phyloP scores from a whole-genome alignment of 2,797 vertebrate species.

The Erethizon dorsatum region DNA sequence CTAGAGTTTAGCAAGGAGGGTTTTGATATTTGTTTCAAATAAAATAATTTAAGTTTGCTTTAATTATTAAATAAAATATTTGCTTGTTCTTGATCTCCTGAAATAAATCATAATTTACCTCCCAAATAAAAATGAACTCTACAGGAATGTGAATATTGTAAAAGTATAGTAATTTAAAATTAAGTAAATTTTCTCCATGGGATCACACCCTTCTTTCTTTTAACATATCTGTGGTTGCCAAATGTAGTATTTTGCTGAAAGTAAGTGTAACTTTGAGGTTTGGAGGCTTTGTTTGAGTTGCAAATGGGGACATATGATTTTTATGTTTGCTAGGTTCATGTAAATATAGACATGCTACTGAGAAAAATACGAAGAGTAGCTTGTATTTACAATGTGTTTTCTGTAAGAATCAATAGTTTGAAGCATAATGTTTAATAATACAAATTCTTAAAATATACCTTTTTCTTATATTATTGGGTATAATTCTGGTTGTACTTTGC shows the following conservation, averaged over 20 bases:
- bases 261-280: not conserved
- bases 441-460: not conserved
- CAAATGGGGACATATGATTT: not conserved
- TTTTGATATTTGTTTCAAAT: conserved; percentile 15
- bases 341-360: not conserved
- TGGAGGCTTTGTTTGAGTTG: not conserved
- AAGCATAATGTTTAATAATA: not conserved
- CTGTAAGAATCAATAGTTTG: not conserved
- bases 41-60: not conserved
- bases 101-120: conserved; percentile 8
- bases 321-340: conserved; percentile 22
- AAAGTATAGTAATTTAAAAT: conserved; percentile 4
- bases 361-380: conserved; percentile 14
- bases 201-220: not conserved
- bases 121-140: conserved; percentile 42
- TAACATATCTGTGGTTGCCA: not conserved
- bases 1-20: not conserved
- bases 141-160: not conserved
- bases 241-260: not conserved
- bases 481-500: conserved; percentile 63
- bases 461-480: not conserved
- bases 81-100: not conserved
- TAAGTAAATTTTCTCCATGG: not conserved
- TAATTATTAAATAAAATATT: not conserved
- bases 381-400: conserved; percentile 50